Evolutionary conservation across 2,113 vertebrate species (phyloP).

Genomic region (Aspidoscelis tigris): DNA sequence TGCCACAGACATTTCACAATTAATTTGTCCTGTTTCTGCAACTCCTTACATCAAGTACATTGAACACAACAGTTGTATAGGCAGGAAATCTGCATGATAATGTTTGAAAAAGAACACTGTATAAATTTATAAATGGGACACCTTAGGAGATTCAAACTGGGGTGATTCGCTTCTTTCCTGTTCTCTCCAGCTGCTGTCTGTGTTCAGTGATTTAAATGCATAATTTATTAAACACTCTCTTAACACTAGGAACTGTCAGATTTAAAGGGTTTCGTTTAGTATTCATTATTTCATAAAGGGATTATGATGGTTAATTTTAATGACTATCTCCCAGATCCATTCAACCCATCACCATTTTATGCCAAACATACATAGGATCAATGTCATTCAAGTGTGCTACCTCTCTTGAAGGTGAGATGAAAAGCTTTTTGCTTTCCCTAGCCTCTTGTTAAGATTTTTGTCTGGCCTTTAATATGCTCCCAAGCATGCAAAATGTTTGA

Average conservation of each 20-base stretch:
- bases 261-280: conserved; percentile 34
- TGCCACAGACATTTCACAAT: conserved; percentile 33
- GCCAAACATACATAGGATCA: neutral
- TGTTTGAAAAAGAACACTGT: conserved; percentile 38
- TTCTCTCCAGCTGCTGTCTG: neutral
- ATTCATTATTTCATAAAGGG: conserved; percentile 36
- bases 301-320: conserved; percentile 34
- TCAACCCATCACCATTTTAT: neutral
- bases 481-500: conserved; percentile 6
- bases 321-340: conserved; percentile 21
- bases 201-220: conserved; percentile 52
- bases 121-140: conserved; percentile 25
- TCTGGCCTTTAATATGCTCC: neutral
- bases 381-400: neutral
- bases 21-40: neutral
- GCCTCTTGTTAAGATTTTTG: neutral
- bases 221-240: conserved; percentile 56
- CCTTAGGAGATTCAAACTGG: conserved; percentile 48
- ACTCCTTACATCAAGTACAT: conserved; percentile 11
- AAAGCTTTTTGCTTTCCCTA: conserved; percentile 6
- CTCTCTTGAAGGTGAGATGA: conserved; percentile 15
- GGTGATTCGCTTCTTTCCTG: conserved; percentile 34
- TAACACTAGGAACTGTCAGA: conserved; percentile 34
- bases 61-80: conserved; percentile 4
- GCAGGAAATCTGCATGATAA: neutral